phyloP scores from a whole-genome alignment of 2,797 vertebrate species.

The Ptychadena robeensis region DNA sequence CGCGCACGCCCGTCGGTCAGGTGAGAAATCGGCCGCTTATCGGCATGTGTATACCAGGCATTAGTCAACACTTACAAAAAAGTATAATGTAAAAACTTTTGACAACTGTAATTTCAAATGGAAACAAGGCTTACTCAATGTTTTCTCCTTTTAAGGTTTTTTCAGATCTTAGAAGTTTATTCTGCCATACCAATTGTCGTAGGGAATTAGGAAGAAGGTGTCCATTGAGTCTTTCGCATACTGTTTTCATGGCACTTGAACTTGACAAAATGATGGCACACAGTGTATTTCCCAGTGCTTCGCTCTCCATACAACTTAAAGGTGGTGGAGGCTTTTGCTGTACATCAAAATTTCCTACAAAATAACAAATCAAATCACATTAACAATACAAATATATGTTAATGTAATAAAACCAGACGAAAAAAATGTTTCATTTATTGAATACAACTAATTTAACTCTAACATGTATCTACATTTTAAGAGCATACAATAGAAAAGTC shows the following conservation, averaged over 20 bases:
- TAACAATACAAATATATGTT: not conserved
- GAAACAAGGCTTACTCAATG: slow-evolving; percentile 48
- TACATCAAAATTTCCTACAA: not conserved
- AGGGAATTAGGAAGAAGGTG: slow-evolving; percentile 60
- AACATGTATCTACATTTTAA: not conserved
- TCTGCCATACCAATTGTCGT: slow-evolving; percentile 58
- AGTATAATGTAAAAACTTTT: not conserved
- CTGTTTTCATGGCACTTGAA: slow-evolving; percentile 37
- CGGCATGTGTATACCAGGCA: too few relatives aligned
- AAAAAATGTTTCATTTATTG: not conserved
- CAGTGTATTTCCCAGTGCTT: slow-evolving; percentile 57
- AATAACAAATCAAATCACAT: slow-evolving; percentile 10
- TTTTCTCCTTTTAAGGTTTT: not conserved
- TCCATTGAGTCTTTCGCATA: slow-evolving; percentile 57
- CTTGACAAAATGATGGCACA: slow-evolving; percentile 52
- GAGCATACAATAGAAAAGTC: too few relatives aligned
- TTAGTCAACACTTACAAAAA: not conserved
- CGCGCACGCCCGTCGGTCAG: too few relatives aligned
- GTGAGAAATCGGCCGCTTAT: too few relatives aligned
- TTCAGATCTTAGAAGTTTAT: slow-evolving; percentile 60
- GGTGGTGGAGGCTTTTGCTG: slow-evolving; percentile 20
- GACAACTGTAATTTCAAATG: too few relatives aligned
- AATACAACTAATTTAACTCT: not conserved
- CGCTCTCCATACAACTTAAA: slow-evolving; percentile 58
- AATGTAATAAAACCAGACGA: not conserved